These are phyloP conservation scores for Bombyx huttoni DNA, from an alignment of 2,888 invertebrate genomes.

Conservation along the genomic window DNA sequence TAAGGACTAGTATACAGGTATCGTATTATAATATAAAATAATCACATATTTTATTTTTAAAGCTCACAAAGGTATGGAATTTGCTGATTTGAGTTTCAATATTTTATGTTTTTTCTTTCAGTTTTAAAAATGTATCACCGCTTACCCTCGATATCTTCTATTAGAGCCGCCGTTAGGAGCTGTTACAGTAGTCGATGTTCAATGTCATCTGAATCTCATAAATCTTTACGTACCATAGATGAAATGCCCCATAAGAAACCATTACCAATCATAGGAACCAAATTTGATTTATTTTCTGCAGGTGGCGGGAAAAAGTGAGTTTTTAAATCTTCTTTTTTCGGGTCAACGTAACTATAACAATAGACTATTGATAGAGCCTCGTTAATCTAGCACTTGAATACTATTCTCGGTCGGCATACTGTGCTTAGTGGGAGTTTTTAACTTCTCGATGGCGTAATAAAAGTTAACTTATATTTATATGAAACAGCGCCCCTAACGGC, in stretches of 20 bases:
- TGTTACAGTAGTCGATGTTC: background rate
- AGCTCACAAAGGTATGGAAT: background rate
- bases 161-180: background rate
- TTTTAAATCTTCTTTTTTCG: background rate
- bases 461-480: no score
- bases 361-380: no score
- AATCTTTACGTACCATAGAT: constrained; percentile 21
- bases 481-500: no score
- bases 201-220: constrained; percentile 6
- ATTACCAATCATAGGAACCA: constrained; percentile 69
- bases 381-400: no score
- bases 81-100: background rate
- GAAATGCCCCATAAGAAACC: constrained; percentile 64
- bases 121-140: constrained; percentile 15
- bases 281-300: constrained; percentile 50
- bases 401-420: no score
- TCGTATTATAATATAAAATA: background rate
- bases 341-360: no score
- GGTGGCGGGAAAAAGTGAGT: constrained; percentile 49
- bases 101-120: background rate
- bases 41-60: background rate
- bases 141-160: background rate
- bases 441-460: no score
- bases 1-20: background rate
- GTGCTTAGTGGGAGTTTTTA: no score